These are phyloP conservation scores for Dreissena rostriformis DNA, from an alignment of 1,140 invertebrate species.

Conservation along the genomic window DNA sequence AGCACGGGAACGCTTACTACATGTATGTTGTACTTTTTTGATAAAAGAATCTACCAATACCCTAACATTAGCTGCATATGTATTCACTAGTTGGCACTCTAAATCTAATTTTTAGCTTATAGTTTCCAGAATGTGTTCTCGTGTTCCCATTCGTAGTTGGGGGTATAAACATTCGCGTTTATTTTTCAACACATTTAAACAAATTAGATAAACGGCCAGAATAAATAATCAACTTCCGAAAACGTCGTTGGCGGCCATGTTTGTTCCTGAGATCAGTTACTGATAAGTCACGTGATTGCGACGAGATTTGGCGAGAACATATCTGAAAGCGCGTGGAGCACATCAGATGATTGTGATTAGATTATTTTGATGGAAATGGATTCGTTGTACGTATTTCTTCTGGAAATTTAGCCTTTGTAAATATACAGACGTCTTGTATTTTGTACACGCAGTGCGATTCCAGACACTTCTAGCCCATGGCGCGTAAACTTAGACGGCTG, in stretches of 20 bases:
- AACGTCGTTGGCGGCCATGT: slow-evolving; percentile 56
- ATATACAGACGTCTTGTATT: slow-evolving; percentile 51
- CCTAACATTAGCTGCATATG: no score
- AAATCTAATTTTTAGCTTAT: no score
- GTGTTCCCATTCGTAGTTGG: slow-evolving; percentile 21
- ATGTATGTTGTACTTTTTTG: no score
- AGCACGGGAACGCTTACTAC: no score
- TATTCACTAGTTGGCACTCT: no score
- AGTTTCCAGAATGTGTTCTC: no score
- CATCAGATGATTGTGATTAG: slow-evolving; percentile 51
- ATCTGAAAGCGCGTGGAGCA: slow-evolving; percentile 45
- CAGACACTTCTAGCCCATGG: slow-evolving; percentile 3
- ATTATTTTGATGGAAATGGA: slow-evolving; percentile 55
- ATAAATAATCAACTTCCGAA: slow-evolving; percentile 23
- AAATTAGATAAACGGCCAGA: slow-evolving; percentile 46
- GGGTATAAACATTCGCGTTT: slow-evolving; percentile 48
- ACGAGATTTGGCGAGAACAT: not conserved
- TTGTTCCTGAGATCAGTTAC: slow-evolving; percentile 12
- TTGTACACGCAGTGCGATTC: slow-evolving; percentile 7
- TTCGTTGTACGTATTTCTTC: slow-evolving; percentile 37
- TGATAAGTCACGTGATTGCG: slow-evolving; percentile 54
- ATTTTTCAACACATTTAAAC: slow-evolving; percentile 61
- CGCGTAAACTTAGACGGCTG: slow-evolving; percentile 33
- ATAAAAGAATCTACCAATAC: no score
- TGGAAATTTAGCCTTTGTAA: slow-evolving; percentile 38